Evolutionary conservation across 2,113 vertebrate species (phyloP).

Genomic region (Atrichornis clamosus): DNA sequence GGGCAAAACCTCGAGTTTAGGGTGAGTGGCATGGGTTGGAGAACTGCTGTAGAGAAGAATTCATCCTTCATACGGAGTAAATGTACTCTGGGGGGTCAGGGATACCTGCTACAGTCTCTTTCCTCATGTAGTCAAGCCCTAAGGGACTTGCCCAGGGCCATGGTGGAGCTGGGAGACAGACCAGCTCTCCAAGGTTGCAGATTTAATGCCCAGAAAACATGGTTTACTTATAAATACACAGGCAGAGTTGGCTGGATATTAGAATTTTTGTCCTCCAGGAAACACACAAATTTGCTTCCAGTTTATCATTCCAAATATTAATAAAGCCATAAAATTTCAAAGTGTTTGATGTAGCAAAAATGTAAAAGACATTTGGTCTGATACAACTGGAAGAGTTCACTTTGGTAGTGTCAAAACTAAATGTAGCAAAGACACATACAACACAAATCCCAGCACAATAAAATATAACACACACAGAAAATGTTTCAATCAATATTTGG

Average conservation of each 20-base stretch:
- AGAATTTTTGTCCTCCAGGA: neutral
- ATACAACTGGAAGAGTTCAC: neutral
- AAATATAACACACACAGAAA: neutral
- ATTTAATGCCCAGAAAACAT: neutral
- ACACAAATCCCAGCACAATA: neutral
- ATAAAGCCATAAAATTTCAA: neutral
- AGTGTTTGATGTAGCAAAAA: neutral
- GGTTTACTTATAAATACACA: neutral
- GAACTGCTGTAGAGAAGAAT: neutral
- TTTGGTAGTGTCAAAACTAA: conserved; percentile 1
- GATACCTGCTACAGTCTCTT: neutral
- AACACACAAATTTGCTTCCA: neutral
- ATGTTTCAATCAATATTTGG: conserved; percentile 2
- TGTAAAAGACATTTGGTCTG: neutral
- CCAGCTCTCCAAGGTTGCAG: neutral
- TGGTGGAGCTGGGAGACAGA: neutral
- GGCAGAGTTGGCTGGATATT: neutral
- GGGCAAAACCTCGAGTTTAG: neutral
- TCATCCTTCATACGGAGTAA: neutral
- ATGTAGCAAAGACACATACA: neutral
- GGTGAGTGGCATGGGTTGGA: neutral
- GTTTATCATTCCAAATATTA: neutral
- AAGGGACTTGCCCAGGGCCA: neutral
- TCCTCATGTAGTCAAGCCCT: neutral
- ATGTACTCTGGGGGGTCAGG: neutral